Evolutionary conservation across 2,797 vertebrate genomes (phyloP).

Genomic region (Schizopygopsis malacanthus): DNA sequence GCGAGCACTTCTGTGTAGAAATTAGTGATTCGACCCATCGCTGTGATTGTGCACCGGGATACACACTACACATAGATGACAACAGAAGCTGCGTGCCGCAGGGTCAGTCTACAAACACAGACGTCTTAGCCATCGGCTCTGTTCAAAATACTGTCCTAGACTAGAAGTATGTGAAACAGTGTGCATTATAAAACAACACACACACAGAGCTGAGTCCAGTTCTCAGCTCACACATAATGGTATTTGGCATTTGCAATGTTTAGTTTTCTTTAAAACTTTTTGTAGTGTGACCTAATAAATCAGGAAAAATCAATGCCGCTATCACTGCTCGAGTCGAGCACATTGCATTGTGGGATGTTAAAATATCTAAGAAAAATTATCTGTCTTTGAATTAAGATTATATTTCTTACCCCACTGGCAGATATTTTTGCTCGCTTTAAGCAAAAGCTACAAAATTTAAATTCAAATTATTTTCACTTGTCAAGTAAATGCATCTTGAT

Average conservation of each 20-base stretch:
- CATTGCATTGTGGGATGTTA: neutral
- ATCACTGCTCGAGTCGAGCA: neutral
- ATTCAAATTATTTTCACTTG: no score
- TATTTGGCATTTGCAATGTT: neutral
- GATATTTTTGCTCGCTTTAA: no score
- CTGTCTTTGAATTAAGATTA: no score
- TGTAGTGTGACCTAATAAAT: neutral
- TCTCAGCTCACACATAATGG: neutral
- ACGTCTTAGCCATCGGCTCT: neutral
- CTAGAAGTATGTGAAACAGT: neutral
- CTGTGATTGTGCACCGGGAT: slow-evolving; percentile 76
- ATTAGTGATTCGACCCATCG: slow-evolving; percentile 22
- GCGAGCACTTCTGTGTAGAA: slow-evolving; percentile 79
- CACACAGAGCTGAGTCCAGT: neutral
- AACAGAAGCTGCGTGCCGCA: slow-evolving; percentile 73
- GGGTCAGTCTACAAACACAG: slow-evolving; percentile 64
- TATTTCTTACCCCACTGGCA: no score
- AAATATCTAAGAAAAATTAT: no score
- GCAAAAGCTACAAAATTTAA: no score
- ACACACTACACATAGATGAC: slow-evolving; percentile 67
- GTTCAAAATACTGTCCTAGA: neutral
- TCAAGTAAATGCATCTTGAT: no score
- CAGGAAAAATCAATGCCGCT: neutral
- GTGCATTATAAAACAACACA: neutral
- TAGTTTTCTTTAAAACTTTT: neutral